Percentiles rank a stretch among this genome's conserved stretches.
phyloP scores from a whole-genome alignment of 2,888 invertebrate genomes.

The Mechanitis mazaeus region DNA sequence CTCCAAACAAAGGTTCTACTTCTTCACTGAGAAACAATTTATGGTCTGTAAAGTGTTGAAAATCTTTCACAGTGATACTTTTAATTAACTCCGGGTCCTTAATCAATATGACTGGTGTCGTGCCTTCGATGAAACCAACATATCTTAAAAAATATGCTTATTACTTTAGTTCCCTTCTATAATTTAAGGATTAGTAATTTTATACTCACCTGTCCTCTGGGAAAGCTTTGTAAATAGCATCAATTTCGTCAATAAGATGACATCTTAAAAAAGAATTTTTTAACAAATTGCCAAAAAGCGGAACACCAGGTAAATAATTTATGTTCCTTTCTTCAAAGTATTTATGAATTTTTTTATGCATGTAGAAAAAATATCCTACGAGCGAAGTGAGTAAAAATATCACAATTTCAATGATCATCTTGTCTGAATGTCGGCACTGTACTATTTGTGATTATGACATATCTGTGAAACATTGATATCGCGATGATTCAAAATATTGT shows the following conservation, averaged over 20 bases:
- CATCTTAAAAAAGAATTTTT: slow-evolving; percentile 37
- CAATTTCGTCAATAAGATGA: slow-evolving; percentile 49
- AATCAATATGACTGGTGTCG: slow-evolving; percentile 55
- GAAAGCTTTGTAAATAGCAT: slow-evolving; percentile 48
- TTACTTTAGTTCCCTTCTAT: background rate
- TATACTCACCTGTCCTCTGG: slow-evolving; percentile 43
- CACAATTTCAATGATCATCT: slow-evolving; percentile 54
- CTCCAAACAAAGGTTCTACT: slow-evolving; percentile 60
- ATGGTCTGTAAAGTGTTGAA: slow-evolving; percentile 75
- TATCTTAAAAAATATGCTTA: slow-evolving; percentile 46
- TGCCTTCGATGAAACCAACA: slow-evolving; percentile 60
- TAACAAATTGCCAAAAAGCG: slow-evolving; percentile 53
- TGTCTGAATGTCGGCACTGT: slow-evolving; percentile 14
- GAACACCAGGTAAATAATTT: slow-evolving; percentile 48
- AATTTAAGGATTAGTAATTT: too few species aligned
- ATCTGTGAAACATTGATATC: too few species aligned
- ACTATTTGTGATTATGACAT: too few species aligned
- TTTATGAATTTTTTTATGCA: slow-evolving; percentile 40
- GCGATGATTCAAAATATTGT: too few species aligned
- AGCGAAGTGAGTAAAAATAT: slow-evolving; percentile 44
- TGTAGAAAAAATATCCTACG: slow-evolving; percentile 41
- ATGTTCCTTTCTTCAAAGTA: slow-evolving; percentile 45
- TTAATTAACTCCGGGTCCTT: slow-evolving; percentile 75
- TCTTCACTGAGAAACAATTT: slow-evolving; percentile 50
- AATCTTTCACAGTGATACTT: slow-evolving; percentile 73